These are phyloP conservation scores for Agapornis roseicollis DNA, from an alignment of 2,113 vertebrate genomes.

Conservation along the genomic window DNA sequence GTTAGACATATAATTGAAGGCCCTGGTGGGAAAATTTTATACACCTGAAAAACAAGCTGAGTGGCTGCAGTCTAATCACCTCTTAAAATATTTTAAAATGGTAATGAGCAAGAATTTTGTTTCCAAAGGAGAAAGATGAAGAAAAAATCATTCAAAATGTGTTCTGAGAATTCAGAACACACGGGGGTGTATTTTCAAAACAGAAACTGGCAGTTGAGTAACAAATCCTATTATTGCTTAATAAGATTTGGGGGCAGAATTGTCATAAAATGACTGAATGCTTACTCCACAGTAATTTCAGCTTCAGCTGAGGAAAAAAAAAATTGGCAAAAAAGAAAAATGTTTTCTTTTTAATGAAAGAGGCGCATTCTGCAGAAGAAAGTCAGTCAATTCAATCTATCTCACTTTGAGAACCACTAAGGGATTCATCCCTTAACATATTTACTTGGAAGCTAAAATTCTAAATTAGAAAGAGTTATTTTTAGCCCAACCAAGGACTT, in stretches of 20 bases:
- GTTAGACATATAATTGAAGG: not conserved
- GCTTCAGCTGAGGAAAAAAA: not conserved
- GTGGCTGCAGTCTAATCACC: not conserved
- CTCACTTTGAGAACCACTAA: not conserved
- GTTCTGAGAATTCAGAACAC: slow-evolving; percentile 1
- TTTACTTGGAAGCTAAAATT: not conserved
- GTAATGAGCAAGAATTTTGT: not conserved
- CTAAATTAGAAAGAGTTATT: not conserved
- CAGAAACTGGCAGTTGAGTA: not conserved
- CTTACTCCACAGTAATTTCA: not conserved
- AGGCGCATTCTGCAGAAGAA: not conserved
- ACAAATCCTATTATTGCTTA: slow-evolving; percentile 24
- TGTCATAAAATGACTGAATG: not conserved
- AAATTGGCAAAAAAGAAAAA: not conserved
- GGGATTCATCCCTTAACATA: not conserved
- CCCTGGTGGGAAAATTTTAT: not conserved
- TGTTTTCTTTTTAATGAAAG: not conserved
- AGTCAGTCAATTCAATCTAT: not conserved
- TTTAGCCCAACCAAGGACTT: not conserved
- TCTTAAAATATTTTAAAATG: not conserved
- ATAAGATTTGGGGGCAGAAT: not conserved
- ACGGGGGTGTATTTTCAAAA: not conserved
- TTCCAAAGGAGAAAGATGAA: not conserved
- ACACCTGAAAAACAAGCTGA: not conserved
- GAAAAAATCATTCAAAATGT: not conserved